Conservation (phyloP, 1,140 invertebrate genomes). For the Monochamus saltuarius region DNA sequence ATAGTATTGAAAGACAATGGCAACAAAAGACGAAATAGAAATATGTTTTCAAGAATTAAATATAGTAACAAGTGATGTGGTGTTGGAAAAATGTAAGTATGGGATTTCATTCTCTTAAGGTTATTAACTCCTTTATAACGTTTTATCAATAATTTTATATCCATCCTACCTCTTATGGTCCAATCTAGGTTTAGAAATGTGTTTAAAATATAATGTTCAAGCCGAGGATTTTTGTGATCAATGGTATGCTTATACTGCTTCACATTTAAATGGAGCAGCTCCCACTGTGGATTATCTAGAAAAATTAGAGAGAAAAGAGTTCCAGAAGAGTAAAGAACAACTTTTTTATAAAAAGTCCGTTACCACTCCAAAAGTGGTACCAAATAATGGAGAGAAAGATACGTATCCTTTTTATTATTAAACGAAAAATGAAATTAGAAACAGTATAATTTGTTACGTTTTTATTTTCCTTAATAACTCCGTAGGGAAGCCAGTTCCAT, state of each 20-base stretch:
- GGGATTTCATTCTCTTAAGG: background rate
- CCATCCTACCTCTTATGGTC: constrained; percentile 19
- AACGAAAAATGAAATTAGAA: no score
- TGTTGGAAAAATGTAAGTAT: constrained; percentile 33
- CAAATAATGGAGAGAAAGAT: background rate
- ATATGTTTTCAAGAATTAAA: constrained; percentile 20
- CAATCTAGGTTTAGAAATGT: constrained; percentile 58
- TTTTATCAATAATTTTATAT: constrained; percentile 4
- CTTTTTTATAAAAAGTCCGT: constrained; percentile 28
- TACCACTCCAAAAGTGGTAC: background rate
- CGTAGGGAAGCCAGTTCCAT: constrained; percentile 6
- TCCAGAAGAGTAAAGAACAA: constrained; percentile 51
- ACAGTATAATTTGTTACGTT: background rate
- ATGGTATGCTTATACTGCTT: constrained; percentile 67
- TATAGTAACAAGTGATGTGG: constrained; percentile 12
- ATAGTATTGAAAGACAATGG: constrained; percentile 1
- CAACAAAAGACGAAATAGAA: constrained; percentile 14
- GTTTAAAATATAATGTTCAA: constrained; percentile 57
- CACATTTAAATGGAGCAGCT: constrained; percentile 58
- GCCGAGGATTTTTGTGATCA: constrained; percentile 65
- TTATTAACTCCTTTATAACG: background rate
- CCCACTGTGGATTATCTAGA: constrained; percentile 59
- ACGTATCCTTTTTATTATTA: constrained; percentile 4
- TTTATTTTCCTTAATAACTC: constrained; percentile 22
- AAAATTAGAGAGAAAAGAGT: constrained; percentile 63